Evolutionary conservation across 2,113 vertebrate genomes (phyloP).

Genomic region (Hypomesus transpacificus): DNA sequence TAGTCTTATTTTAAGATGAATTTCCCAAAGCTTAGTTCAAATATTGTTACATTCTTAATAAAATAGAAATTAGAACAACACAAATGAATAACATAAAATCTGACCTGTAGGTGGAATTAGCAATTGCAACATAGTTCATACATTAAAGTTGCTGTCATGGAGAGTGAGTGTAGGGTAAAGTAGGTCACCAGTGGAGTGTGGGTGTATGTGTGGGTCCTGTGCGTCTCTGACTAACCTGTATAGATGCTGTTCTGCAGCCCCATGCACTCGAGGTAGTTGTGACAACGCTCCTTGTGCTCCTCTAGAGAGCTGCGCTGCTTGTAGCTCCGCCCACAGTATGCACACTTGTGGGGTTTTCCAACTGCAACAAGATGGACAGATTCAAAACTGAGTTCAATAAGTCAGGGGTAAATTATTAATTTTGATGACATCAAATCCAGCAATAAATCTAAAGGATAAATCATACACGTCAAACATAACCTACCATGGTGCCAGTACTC

Average conservation of each 20-base stretch:
- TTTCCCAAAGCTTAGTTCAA: no score
- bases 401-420: no score
- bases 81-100: slow-evolving; percentile 16
- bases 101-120: slow-evolving; percentile 30
- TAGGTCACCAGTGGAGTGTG: slow-evolving; percentile 28
- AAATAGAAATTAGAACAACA: no score
- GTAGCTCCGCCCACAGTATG: slow-evolving; percentile 96
- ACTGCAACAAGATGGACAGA: slow-evolving; percentile 67
- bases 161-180: slow-evolving; percentile 7
- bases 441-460: no score
- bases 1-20: no score
- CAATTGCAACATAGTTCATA: slow-evolving; percentile 14
- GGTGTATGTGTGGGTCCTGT: slow-evolving; percentile 10
- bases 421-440: no score
- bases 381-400: slow-evolving; percentile 6
- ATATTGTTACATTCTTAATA: no score
- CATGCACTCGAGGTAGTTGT: slow-evolving; percentile 98
- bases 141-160: slow-evolving; percentile 18
- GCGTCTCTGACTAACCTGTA: slow-evolving; percentile 76
- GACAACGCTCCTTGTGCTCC: slow-evolving; percentile 98
- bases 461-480: no score
- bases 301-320: slow-evolving; percentile 98
- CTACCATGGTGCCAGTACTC: slow-evolving; percentile 46
- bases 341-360: slow-evolving; percentile 98
- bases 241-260: slow-evolving; percentile 89